These are phyloP conservation scores for Tenrec ecaudatus DNA, from an alignment of 2,113 vertebrate species.

Conservation along the genomic window DNA sequence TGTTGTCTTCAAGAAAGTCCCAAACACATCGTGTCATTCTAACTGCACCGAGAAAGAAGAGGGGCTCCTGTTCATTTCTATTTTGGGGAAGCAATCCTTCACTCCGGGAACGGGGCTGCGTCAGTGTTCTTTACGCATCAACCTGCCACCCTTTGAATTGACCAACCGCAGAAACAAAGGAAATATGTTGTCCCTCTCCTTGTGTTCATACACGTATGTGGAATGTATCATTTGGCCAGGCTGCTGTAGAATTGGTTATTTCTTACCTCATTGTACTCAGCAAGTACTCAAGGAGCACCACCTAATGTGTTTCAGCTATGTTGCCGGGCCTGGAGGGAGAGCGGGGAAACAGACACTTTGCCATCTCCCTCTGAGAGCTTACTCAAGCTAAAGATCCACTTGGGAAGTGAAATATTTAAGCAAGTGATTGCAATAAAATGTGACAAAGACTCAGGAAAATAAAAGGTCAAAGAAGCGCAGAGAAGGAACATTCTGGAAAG, in stretches of 20 bases:
- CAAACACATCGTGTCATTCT: neutral
- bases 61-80: neutral
- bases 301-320: neutral
- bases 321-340: neutral
- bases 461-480: neutral
- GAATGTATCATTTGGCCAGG: neutral
- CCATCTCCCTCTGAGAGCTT: neutral
- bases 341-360: neutral
- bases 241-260: neutral
- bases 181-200: neutral
- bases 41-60: neutral
- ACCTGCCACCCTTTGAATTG: neutral
- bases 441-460: neutral
- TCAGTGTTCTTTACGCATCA: neutral
- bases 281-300: neutral
- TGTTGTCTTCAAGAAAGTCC: conserved; percentile 9
- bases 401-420: conserved; percentile 37
- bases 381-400: neutral
- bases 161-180: neutral
- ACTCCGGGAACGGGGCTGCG: neutral
- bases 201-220: neutral
- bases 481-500: neutral
- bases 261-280: neutral
- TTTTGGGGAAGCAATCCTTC: neutral
- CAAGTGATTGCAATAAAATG: neutral